These are phyloP conservation scores for Halocynthia roretzi DNA, from an alignment of 23 tunicate genomes.

Conservation along the genomic window DNA sequence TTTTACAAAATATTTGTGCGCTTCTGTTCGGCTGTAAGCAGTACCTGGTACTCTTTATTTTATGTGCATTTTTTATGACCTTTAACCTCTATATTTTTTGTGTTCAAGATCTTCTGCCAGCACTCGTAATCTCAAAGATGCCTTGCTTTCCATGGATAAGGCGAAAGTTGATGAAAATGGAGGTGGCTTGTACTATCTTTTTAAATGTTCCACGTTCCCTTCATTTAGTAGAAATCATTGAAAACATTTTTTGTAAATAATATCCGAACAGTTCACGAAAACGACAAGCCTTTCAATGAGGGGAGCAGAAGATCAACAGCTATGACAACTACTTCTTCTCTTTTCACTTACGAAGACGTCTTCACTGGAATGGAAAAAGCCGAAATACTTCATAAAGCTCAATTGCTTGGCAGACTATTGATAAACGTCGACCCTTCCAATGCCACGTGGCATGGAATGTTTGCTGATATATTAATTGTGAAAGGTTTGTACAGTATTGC, in stretches of 20 bases:
- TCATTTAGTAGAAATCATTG: neutral
- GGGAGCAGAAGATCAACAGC: conserved; percentile 44
- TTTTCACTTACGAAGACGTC: conserved; percentile 39
- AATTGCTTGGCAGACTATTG: conserved; percentile 42
- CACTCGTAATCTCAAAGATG: conserved; percentile 30
- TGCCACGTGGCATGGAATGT: conserved; percentile 68
- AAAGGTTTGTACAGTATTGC: conserved; percentile 33
- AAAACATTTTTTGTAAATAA: neutral
- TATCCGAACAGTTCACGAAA: neutral
- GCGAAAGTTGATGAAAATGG: too few relatives aligned
- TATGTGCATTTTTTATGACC: too few relatives aligned
- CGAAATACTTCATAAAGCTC: conserved; percentile 40
- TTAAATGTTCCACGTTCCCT: neutral
- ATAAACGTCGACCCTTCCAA: conserved; percentile 42
- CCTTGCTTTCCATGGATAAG: conserved; percentile 16
- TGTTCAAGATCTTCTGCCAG: conserved; percentile 25
- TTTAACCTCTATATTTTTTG: neutral
- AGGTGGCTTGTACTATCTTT: neutral
- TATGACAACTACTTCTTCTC: conserved; percentile 28
- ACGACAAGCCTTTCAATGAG: neutral
- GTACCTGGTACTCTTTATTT: too few relatives aligned
- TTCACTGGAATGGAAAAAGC: conserved; percentile 56
- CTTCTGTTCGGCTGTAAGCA: too few relatives aligned
- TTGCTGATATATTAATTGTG: conserved; percentile 73
- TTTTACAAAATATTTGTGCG: too few relatives aligned